Conservation (phyloP, 2,113 vertebrate genomes). For the Albula goreensis region DNA sequence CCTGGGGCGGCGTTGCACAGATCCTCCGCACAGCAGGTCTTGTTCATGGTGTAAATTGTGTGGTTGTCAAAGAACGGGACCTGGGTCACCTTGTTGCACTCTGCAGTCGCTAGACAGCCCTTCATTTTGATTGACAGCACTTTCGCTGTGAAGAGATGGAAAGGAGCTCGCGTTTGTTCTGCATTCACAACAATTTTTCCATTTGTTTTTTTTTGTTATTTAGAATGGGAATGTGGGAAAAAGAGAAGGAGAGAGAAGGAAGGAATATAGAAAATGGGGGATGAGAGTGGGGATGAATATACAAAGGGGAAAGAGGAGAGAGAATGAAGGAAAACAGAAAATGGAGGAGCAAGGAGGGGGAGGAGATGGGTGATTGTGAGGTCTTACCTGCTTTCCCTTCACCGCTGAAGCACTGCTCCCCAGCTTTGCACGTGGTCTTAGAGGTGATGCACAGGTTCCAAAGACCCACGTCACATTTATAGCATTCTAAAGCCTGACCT, state of each 20-base stretch:
- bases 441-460: slow-evolving; percentile 47
- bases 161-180: too few species aligned
- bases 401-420: slow-evolving; percentile 59
- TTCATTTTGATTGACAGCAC: slow-evolving; percentile 38
- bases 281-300: too few species aligned
- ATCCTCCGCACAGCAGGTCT: slow-evolving; percentile 62
- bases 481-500: slow-evolving; percentile 70
- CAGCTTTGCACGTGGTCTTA: rapidly evolving
- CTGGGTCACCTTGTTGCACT: slow-evolving; percentile 48
- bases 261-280: too few species aligned
- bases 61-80: not conserved
- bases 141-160: slow-evolving; percentile 22
- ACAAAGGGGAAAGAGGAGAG: not conserved
- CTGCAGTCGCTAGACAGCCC: slow-evolving; percentile 46
- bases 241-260: not conserved
- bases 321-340: not conserved
- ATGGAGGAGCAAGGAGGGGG: too few species aligned
- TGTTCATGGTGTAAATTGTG: slow-evolving; percentile 46
- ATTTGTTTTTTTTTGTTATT: too few species aligned
- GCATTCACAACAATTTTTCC: too few species aligned
- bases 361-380: not conserved
- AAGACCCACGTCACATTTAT: slow-evolving; percentile 52
- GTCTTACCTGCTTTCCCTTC: slow-evolving; percentile 61
- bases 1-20: slow-evolving; percentile 65
- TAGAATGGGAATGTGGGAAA: not conserved